phyloP scores from a whole-genome alignment of 2,113 vertebrate species.

The Anser brachyrhynchus region DNA sequence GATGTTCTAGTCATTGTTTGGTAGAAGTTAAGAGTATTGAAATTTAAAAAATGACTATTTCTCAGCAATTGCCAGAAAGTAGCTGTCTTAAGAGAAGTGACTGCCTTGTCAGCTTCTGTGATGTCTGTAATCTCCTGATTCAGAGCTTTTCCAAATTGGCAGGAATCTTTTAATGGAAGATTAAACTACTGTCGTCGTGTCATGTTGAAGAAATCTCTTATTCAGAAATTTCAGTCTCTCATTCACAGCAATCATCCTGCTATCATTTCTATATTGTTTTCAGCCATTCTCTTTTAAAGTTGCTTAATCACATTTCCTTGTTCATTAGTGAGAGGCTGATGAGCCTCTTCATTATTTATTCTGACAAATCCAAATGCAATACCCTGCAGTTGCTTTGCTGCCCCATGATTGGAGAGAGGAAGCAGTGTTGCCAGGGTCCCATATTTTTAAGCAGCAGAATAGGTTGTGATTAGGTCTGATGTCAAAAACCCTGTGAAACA shows the following conservation, averaged over 20 bases:
- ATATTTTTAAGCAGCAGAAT: constrained; percentile 28
- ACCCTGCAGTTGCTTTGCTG: constrained; percentile 15
- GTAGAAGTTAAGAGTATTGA: not conserved
- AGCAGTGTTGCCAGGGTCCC: not conserved
- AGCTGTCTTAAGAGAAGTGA: constrained; percentile 27
- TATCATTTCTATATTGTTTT: constrained; percentile 56
- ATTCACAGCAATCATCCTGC: constrained; percentile 47
- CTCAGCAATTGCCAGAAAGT: constrained; percentile 5
- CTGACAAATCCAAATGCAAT: constrained; percentile 42
- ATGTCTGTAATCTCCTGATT: constrained; percentile 19
- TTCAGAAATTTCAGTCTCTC: constrained; percentile 43
- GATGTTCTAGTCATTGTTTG: not conserved
- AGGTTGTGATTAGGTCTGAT: constrained; percentile 31
- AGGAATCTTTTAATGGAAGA: constrained; percentile 54
- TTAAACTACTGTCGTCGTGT: constrained; percentile 32
- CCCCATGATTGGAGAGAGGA: not conserved
- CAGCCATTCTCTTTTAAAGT: constrained; percentile 22
- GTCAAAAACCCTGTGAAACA: constrained; percentile 19
- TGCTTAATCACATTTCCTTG: constrained; percentile 64
- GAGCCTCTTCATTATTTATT: constrained; percentile 52
- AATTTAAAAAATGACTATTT: not conserved
- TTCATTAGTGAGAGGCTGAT: constrained; percentile 45
- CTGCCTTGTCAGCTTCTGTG: constrained; percentile 26
- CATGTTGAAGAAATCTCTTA: constrained; percentile 41
- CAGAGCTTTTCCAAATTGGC: constrained; percentile 37